These are phyloP conservation scores for Peribatodes rhomboidaria DNA, from an alignment of 2,888 invertebrate genomes.

Conservation along the genomic window DNA sequence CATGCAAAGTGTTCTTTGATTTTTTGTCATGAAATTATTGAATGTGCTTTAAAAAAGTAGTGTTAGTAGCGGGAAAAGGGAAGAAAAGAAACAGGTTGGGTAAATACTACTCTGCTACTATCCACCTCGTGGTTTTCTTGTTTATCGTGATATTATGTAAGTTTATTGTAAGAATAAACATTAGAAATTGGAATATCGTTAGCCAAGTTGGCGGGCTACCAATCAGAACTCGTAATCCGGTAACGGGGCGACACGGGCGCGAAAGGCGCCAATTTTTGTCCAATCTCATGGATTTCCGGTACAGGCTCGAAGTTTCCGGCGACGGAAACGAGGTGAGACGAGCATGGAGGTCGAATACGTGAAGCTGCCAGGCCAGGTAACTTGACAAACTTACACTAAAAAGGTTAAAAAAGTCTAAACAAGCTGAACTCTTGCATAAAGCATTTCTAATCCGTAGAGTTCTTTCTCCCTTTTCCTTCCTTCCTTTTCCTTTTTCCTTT, in stretches of 20 bases:
- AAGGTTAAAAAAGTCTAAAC: not conserved
- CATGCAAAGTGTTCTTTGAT: too few species aligned
- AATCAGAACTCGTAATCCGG: slow-evolving; percentile 59
- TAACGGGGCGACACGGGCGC: slow-evolving; percentile 55
- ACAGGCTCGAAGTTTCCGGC: slow-evolving; percentile 66
- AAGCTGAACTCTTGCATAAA: not conserved
- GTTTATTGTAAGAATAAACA: slow-evolving; percentile 25
- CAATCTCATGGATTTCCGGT: slow-evolving; percentile 82
- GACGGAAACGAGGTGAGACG: slow-evolving; percentile 68
- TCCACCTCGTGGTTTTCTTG: too few species aligned
- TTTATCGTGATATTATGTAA: too few species aligned
- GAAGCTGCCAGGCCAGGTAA: not conserved
- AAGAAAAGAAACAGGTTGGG: too few species aligned
- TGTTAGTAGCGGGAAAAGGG: too few species aligned
- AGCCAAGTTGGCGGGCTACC: slow-evolving; percentile 54
- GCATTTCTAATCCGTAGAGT: too few species aligned
- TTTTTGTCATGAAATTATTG: too few species aligned
- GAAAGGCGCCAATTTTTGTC: slow-evolving; percentile 75
- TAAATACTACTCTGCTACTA: too few species aligned
- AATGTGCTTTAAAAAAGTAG: too few species aligned
- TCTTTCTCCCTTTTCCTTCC: too few species aligned
- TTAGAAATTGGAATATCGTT: slow-evolving; percentile 56
- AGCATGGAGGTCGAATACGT: slow-evolving; percentile 43
- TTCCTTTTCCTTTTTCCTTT: too few species aligned
- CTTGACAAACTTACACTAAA: slow-evolving; percentile 8